Conservation (phyloP, 2,113 vertebrate genomes). For the Sphyrna mokarran region DNA sequence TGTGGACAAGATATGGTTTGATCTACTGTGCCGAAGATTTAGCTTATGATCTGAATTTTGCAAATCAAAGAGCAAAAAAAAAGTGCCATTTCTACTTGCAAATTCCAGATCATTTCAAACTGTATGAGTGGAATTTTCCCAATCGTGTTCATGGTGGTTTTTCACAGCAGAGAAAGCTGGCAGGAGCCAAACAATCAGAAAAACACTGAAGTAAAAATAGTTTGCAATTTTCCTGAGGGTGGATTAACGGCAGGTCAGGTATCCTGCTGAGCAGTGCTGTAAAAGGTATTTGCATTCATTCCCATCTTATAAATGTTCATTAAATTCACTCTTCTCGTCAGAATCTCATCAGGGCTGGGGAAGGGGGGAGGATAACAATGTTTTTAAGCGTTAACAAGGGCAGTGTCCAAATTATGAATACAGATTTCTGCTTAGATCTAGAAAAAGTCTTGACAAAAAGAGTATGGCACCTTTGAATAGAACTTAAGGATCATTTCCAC, state of each 20-base stretch:
- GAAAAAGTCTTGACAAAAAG: neutral
- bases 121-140: too few relatives aligned
- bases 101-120: neutral
- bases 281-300: too few relatives aligned
- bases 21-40: neutral
- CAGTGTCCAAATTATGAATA: neutral
- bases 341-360: too few relatives aligned
- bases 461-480: neutral
- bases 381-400: neutral
- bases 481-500: neutral
- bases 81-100: neutral
- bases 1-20: neutral
- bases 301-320: too few relatives aligned
- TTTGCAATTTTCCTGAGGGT: too few relatives aligned
- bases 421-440: neutral
- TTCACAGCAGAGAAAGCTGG: too few relatives aligned
- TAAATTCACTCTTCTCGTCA: too few relatives aligned
- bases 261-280: too few relatives aligned
- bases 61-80: neutral
- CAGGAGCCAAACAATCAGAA: too few relatives aligned
- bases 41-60: neutral
- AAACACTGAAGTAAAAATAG: too few relatives aligned
- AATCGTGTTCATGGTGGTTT: too few relatives aligned
- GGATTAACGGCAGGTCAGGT: too few relatives aligned
- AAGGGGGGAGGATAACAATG: neutral